These are phyloP conservation scores for Seira musarum DNA, from an alignment of 2,888 invertebrate species.

Conservation along the genomic window DNA sequence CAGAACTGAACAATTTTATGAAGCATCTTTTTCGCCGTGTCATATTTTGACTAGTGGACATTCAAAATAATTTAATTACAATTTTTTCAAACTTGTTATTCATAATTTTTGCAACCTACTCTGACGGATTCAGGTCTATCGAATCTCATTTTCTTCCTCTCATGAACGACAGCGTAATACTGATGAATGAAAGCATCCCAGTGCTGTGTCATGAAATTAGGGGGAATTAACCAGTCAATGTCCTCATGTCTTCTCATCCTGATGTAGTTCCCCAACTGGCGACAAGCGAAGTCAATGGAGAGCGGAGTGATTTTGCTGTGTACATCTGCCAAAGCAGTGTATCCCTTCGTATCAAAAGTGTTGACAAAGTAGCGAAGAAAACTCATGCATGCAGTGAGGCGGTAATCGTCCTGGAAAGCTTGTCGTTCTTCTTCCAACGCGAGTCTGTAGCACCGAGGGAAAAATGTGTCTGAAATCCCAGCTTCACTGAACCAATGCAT, in stretches of 20 bases:
- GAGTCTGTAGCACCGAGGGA: slow-evolving; percentile 90
- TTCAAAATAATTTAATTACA: no score
- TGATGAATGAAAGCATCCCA: slow-evolving; percentile 89
- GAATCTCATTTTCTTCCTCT: slow-evolving; percentile 71
- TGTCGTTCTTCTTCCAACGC: slow-evolving; percentile 86
- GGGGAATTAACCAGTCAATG: slow-evolving; percentile 74
- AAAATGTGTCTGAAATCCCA: slow-evolving; percentile 84
- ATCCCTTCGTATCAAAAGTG: slow-evolving; percentile 75
- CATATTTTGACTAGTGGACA: slow-evolving; percentile 74
- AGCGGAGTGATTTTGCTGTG: slow-evolving; percentile 62
- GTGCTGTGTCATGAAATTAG: slow-evolving; percentile 79
- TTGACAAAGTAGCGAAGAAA: slow-evolving; percentile 84
- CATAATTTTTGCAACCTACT: slow-evolving; percentile 37
- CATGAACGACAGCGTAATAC: slow-evolving; percentile 80
- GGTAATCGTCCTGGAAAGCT: slow-evolving; percentile 90
- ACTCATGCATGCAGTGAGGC: slow-evolving; percentile 89
- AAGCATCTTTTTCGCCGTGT: slow-evolving; percentile 77
- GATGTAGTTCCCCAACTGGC: slow-evolving; percentile 81
- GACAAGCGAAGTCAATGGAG: slow-evolving; percentile 86
- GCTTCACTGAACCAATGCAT: slow-evolving; percentile 90
- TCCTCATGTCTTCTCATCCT: slow-evolving; percentile 78
- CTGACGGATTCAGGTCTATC: slow-evolving; percentile 57
- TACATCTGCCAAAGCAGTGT: slow-evolving; percentile 73
- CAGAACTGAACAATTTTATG: slow-evolving; percentile 81
- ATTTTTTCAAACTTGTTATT: no score